Percentiles rank a stretch among this genome's conserved stretches.
phyloP scores from a whole-genome alignment of 1,140 invertebrate genomes.

The Conus betulinus region DNA sequence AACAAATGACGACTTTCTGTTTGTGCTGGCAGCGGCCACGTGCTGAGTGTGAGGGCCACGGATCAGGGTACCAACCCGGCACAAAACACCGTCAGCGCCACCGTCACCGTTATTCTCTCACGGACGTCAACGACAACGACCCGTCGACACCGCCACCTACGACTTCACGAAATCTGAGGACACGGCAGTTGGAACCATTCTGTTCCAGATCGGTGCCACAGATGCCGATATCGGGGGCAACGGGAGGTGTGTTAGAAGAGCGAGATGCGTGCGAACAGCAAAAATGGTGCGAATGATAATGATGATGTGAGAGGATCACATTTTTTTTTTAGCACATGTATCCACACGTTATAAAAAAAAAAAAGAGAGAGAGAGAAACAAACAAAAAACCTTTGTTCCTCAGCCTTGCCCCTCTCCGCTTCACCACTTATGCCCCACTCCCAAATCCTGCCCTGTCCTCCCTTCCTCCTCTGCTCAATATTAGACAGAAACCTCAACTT shows the following conservation, averaged over 20 bases:
- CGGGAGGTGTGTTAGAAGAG: conserved; percentile 20
- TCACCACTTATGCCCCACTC: no score
- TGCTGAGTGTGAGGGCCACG: conserved; percentile 88
- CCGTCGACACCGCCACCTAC: conserved; percentile 53
- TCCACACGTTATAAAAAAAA: background rate
- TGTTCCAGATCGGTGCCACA: conserved; percentile 54
- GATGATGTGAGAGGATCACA: background rate
- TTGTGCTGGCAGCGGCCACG: conserved; percentile 78
- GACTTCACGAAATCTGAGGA: conserved; percentile 54
- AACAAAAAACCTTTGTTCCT: no score
- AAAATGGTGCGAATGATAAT: background rate
- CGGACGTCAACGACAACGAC: conserved; percentile 56
- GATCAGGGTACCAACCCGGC: conserved; percentile 77
- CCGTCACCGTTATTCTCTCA: conserved; percentile 51
- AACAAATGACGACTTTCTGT: no score
- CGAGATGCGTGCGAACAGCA: background rate
- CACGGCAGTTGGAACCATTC: conserved; percentile 47
- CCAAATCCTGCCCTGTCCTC: no score
- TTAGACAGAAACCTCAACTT: no score
- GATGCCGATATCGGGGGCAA: conserved; percentile 61
- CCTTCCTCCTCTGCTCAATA: no score
- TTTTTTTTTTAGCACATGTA: background rate
- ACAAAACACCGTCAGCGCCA: conserved; percentile 77
- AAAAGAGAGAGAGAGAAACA: no score
- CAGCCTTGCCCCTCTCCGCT: no score